Evolutionary conservation across 35 echinoderm and acorn worm species (phyloP), one percentile per base, ranked within the genome.

Genomic region (Strongylocentrotus purpuratus): DNA sequence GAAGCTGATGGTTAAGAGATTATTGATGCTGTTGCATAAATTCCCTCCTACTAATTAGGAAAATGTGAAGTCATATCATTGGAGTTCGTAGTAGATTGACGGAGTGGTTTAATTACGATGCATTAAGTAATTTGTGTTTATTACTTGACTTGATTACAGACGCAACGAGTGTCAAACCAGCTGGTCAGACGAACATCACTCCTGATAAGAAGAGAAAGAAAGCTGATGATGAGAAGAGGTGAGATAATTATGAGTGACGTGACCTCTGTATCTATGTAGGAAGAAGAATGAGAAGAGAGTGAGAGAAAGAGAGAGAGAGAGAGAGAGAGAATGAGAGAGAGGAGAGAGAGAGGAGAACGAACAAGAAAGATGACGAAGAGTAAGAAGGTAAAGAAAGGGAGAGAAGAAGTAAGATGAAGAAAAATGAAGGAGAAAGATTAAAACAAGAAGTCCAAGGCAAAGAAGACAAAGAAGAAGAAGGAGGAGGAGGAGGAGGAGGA

Each of bases 211-310:
- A 58, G 31, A 18, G 91, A 7, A 93, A 48, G 91, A 47, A 46
- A 14, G 91, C n/a, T 31, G 91, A 58, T 28, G 91, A 93, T 13
- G 46, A 58, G 11, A 93, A 89, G 87, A 89, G 87, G 87, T 89
- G 28, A 89, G 87, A 32, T 33, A n/a, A n/a, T n/a, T n/a, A 89
- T 32, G 32, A 9, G 85, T 86, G 14, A 89, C 20, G 65, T 78
- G 4, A 28, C 50, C 28, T 33, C 31, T 18, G 87, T 15, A 86
- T 4, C 87, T 88, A 88, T 41, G 31, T 13, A 88, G 32, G 33
- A 89, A 89, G 14, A 33, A 87, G 9, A 87, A 87, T 78, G 18
- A 22, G 65, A 28, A 28, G 61, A 78, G 0, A 88, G 28, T 7
- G 45, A 22, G n/a, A 41, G 11, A 41, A 12, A 89, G 9, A 89